phyloP scores from a whole-genome alignment of 1,140 invertebrate species.

The Bombus haemorrhoidalis region DNA sequence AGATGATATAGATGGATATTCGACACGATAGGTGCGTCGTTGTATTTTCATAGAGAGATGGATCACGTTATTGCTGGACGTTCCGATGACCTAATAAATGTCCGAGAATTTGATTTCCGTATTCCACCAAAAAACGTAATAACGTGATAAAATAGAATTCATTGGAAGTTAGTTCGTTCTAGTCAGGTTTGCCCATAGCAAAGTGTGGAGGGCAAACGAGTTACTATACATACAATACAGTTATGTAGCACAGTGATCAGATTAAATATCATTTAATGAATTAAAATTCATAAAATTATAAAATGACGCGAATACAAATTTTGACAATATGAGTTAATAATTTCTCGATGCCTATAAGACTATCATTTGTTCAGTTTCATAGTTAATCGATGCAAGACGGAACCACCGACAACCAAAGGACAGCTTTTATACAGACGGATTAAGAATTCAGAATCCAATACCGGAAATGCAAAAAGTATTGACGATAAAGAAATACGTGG shows the following conservation, averaged over 20 bases:
- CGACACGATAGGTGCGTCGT: neutral
- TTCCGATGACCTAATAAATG: conserved; percentile 29
- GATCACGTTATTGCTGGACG: conserved; percentile 10
- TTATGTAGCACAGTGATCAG: neutral
- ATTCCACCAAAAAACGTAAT: neutral
- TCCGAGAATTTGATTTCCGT: neutral
- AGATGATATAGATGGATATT: neutral
- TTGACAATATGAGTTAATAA: neutral
- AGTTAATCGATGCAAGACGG: no score
- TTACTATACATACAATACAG: no score
- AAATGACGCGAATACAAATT: neutral
- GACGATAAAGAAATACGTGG: no score
- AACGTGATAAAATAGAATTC: neutral
- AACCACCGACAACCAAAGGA: no score
- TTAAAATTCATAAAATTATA: neutral
- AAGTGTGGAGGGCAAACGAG: neutral
- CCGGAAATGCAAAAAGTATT: no score
- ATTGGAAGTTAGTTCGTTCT: neutral
- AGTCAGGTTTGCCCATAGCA: neutral
- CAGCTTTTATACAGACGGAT: no score
- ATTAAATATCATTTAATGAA: neutral
- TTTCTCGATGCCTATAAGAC: no score
- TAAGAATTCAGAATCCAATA: no score
- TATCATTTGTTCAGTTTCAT: no score
- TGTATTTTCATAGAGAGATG: neutral